Conservation (phyloP, 1,140 invertebrate species). For the Tetramorium alpestre region DNA sequence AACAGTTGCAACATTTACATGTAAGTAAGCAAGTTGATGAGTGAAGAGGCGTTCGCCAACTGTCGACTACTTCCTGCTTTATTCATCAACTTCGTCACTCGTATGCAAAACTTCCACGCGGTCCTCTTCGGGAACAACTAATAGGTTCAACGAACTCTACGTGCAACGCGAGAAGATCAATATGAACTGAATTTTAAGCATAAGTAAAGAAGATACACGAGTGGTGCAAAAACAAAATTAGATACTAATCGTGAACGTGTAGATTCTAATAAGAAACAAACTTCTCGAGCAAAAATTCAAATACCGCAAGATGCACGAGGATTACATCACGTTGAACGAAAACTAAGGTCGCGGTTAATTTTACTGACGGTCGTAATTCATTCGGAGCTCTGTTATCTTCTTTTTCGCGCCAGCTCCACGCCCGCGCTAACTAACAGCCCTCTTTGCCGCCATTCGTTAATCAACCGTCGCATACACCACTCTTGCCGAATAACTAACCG, state of each 20-base stretch:
- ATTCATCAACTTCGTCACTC: conserved; percentile 10
- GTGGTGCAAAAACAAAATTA: background rate
- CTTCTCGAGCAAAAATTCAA: background rate
- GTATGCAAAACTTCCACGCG: background rate
- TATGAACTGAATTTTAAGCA: conserved; percentile 4
- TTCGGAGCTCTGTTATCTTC: conserved; percentile 61
- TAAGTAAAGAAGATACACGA: background rate
- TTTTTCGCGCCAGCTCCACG: conserved; percentile 64
- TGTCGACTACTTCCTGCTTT: conserved; percentile 22
- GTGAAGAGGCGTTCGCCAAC: conserved; percentile 38
- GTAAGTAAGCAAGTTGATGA: conserved; percentile 30
- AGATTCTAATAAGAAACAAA: background rate
- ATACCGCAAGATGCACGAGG: background rate
- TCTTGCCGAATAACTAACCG: conserved; percentile 23
- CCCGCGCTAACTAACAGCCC: conserved; percentile 58
- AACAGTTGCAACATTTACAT: conserved; percentile 14
- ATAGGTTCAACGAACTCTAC: conserved; percentile 1
- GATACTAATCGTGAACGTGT: background rate
- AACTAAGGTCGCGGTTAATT: conserved; percentile 50
- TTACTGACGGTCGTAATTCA: conserved; percentile 34
- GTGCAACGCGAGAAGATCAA: background rate
- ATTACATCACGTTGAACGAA: background rate
- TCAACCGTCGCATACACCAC: conserved; percentile 33
- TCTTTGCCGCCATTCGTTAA: conserved; percentile 60
- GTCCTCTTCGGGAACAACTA: background rate